Percentiles rank a stretch among this genome's conserved stretches.
Conservation (phyloP, 2,888 invertebrate genomes). For the Celastrina argiolus region DNA sequence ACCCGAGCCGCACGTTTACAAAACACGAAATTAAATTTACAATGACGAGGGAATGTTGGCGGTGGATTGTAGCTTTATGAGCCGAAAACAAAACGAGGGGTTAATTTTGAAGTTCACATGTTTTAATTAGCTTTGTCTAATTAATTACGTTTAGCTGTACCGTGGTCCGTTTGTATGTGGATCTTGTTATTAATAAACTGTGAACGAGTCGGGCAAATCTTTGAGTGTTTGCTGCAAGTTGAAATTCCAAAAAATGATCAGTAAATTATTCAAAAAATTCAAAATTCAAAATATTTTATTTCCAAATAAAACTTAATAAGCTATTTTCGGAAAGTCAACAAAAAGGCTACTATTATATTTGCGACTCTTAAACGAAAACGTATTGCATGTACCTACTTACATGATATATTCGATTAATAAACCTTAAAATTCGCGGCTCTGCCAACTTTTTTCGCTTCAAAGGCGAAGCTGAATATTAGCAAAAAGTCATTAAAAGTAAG, state of each 20-base stretch:
- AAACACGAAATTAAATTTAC: conserved; percentile 12
- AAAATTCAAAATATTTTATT: not conserved
- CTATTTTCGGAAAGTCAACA: too few relatives aligned
- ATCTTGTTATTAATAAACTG: not conserved
- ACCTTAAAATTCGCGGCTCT: conserved; percentile 43
- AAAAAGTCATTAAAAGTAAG: conserved; percentile 78
- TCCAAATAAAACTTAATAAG: too few relatives aligned
- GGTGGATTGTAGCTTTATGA: not conserved
- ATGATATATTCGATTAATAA: conserved; percentile 44
- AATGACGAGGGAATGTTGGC: conserved; percentile 6
- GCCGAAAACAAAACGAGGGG: conserved; percentile 10
- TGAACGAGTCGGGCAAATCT: not conserved
- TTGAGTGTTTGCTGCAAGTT: not conserved
- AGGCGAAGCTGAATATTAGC: conserved; percentile 69
- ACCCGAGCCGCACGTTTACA: not conserved
- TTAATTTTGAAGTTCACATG: conserved; percentile 13
- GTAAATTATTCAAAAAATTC: too few relatives aligned
- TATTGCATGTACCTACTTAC: not conserved
- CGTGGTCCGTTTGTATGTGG: not conserved
- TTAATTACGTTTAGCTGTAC: conserved; percentile 1
- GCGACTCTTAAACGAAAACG: not conserved
- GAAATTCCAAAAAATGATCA: not conserved
- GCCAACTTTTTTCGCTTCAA: conserved; percentile 52
- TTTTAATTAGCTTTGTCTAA: conserved; percentile 15
- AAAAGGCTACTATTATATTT: too few relatives aligned